Conservation (phyloP, 2,113 vertebrate genomes). For the Ctenodactylus gundi region DNA sequence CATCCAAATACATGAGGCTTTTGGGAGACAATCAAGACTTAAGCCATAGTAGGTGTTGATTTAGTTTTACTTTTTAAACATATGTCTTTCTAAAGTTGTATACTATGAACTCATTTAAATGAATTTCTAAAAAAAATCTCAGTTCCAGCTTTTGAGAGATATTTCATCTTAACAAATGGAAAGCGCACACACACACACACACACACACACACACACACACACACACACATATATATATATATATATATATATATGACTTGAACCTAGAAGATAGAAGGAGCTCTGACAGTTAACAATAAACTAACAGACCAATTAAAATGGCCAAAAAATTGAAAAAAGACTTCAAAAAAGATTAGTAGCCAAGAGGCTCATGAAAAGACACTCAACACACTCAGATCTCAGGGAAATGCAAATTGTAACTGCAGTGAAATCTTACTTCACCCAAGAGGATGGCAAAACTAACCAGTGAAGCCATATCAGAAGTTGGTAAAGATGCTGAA, state of each 20-base stretch:
- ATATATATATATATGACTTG: background rate
- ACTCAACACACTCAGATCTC: background rate
- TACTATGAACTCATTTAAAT: background rate
- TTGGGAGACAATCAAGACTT: too few species aligned
- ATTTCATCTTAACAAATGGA: background rate
- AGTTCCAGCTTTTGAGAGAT: background rate
- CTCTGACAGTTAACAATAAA: background rate
- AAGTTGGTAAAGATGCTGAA: background rate
- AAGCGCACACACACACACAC: too few species aligned
- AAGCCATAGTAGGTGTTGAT: too few species aligned
- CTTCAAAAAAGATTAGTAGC: slow-evolving; percentile 16
- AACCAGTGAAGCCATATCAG: background rate
- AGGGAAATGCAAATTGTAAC: slow-evolving; percentile 31
- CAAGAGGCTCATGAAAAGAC: background rate
- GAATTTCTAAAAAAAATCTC: background rate
- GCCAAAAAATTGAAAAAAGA: background rate
- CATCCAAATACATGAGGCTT: too few species aligned
- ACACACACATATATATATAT: too few species aligned
- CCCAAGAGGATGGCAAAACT: background rate
- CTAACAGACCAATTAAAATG: background rate
- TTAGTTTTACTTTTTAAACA: slow-evolving; percentile 29
- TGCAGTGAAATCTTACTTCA: background rate
- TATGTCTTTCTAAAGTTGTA: background rate
- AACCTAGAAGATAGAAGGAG: background rate
- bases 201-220: too few species aligned